phyloP scores from a whole-genome alignment of 1,140 invertebrate species.

The Penaeus indicus region DNA sequence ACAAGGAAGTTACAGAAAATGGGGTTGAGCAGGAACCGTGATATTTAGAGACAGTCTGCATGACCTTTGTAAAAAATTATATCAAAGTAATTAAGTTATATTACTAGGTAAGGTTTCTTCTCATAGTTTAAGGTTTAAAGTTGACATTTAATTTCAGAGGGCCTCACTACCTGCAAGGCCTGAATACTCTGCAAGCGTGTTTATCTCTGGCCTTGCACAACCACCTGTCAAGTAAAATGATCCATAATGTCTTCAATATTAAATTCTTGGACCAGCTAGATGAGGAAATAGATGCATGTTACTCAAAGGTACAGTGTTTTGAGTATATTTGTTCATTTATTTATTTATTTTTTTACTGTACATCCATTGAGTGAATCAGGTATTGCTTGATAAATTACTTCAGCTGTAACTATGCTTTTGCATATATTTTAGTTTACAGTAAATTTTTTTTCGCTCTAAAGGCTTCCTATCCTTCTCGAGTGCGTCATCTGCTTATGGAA shows the following conservation, averaged over 20 bases:
- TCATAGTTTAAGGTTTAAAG: neutral
- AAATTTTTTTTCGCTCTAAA: slow-evolving; percentile 67
- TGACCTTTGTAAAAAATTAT: no score
- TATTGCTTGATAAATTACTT: neutral
- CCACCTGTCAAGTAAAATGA: slow-evolving; percentile 15
- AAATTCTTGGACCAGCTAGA: slow-evolving; percentile 50
- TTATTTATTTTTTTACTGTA: neutral
- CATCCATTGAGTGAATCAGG: neutral
- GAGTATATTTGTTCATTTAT: neutral
- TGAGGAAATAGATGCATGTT: slow-evolving; percentile 49
- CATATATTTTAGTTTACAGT: neutral
- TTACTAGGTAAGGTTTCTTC: neutral
- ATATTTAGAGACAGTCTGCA: no score
- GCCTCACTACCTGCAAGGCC: slow-evolving; percentile 4
- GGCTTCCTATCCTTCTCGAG: slow-evolving; percentile 73
- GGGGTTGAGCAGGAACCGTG: no score
- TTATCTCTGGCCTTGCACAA: slow-evolving; percentile 44
- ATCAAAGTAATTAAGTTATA: no score
- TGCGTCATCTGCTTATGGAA: slow-evolving; percentile 75
- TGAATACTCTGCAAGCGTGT: slow-evolving; percentile 43
- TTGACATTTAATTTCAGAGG: slow-evolving; percentile 29
- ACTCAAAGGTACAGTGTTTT: slow-evolving; percentile 45
- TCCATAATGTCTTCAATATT: slow-evolving; percentile 53
- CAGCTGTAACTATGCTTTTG: neutral
- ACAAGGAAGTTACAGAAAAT: no score